These are phyloP conservation scores for Clusia tigrina DNA, from an alignment of 2,888 invertebrate genomes.

Conservation along the genomic window DNA sequence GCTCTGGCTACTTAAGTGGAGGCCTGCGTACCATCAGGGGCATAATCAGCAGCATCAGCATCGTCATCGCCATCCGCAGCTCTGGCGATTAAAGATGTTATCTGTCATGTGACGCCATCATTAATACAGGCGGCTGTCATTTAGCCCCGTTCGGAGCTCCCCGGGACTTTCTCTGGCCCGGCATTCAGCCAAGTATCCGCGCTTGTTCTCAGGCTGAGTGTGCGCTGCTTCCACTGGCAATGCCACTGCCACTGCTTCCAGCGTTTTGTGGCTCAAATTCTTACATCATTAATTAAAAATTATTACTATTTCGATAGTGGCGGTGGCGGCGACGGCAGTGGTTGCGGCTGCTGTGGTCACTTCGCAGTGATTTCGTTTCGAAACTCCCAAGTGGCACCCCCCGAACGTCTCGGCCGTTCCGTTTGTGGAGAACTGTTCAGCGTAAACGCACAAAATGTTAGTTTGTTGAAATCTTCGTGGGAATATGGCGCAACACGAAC, in stretches of 20 bases:
- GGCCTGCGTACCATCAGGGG: too few species aligned
- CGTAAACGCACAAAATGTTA: slow-evolving; percentile 48
- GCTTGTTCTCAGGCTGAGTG: too few species aligned
- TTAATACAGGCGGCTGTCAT: slow-evolving; percentile 16
- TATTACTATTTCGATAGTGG: slow-evolving; percentile 15
- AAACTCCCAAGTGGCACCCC: not conserved
- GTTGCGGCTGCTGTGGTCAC: too few species aligned
- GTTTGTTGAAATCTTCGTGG: slow-evolving; percentile 55
- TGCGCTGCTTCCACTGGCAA: not conserved
- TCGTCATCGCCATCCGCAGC: not conserved
- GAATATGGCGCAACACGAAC: too few species aligned
- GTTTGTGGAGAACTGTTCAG: not conserved
- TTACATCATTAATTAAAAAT: slow-evolving; percentile 56
- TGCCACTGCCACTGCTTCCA: slow-evolving; percentile 3
- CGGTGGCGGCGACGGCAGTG: too few species aligned
- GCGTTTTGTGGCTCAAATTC: slow-evolving; percentile 45
- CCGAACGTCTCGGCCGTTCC: too few species aligned
- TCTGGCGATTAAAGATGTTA: slow-evolving; percentile 16
- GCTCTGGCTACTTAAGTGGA: not conserved
- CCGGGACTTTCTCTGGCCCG: not conserved
- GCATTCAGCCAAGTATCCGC: too few species aligned
- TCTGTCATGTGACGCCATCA: slow-evolving; percentile 22
- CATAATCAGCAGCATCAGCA: too few species aligned
- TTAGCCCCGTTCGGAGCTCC: not conserved
- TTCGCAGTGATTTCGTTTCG: not conserved